Base-by-base conservation (phyloP, 2,113 vertebrate species). In the Oryzias celebensis region DNA sequence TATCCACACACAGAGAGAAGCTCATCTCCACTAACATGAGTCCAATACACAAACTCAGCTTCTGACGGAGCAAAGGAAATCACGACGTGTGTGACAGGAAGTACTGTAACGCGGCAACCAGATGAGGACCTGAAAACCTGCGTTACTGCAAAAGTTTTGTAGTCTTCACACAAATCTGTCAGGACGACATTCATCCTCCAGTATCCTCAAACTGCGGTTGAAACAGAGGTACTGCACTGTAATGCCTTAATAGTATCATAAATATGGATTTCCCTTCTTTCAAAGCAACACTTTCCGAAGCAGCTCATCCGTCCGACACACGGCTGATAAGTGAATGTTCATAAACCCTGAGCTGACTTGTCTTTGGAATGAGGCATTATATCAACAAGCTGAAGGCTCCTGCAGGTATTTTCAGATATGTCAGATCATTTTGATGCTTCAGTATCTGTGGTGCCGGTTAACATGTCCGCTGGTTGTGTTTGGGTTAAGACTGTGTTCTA, bases 241-340 rank as follows among this genome's bases (percentile, higher is more conserved):
- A 82, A 83, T 89, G 88, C 88, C 86, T 90, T 90, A 89, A 87
- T 81, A 84, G 79, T 52, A 82, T 66, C 83, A 79, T 65, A 62
- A 18, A 86, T 80, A 83, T 85, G 10, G 44, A 84, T 75, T 59
- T 17, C 77, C 66, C 45, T 65, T 77, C 61, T 43, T 58, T 69
- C 23, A 53, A 47, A 84, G 47, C 31, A 48, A 82, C 64, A 62
- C 62, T 68, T 46, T 69, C 51, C 53, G 52, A 58, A 51, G 56
- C 56, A 44, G 24, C 31, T 64, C 66, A 55, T 82, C 59, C 36
- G 42, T 80, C 80, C 54, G 65, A 81, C 73, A 45, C 51, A 58
- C 43, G 43, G 24, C 62, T 73, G 45, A 69, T 81, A 62, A 79
- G 18, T 62, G 57, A 78, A 71, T 79, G 70, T 78, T 54, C 57